phyloP scores from a whole-genome alignment of 2,797 vertebrate genomes.

The Odontamblyopus lacepedii region DNA sequence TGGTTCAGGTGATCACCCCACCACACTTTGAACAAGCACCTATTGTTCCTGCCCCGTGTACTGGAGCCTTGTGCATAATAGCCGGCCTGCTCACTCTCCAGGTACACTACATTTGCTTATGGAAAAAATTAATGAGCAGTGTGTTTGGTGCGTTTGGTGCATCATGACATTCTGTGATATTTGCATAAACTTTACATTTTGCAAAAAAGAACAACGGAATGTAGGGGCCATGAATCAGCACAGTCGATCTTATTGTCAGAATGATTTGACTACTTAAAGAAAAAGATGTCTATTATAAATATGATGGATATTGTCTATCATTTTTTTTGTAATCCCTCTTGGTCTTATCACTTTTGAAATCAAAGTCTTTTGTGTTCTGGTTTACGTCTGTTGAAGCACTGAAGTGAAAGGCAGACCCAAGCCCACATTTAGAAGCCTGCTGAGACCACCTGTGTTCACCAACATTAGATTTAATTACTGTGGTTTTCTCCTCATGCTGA shows the following conservation, averaged over 20 bases:
- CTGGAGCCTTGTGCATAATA: no score
- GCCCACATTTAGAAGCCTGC: constrained; percentile 26
- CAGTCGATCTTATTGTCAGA: neutral
- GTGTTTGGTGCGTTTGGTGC: neutral
- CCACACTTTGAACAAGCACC: neutral
- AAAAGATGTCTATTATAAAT: neutral
- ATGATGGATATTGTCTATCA: neutral
- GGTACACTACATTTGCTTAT: constrained; percentile 9
- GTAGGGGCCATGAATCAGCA: no score
- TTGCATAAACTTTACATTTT: constrained; percentile 6
- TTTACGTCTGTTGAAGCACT: neutral
- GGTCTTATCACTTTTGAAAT: neutral
- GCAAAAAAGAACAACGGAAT: neutral
- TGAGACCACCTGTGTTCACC: constrained; percentile 13
- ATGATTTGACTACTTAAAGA: no score
- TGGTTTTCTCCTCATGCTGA: constrained; percentile 6
- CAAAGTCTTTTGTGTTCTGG: constrained; percentile 6
- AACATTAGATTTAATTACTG: neutral
- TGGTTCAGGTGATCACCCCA: neutral
- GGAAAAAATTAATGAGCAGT: neutral
- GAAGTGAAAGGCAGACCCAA: constrained; percentile 1
- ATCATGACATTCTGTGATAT: constrained; percentile 1
- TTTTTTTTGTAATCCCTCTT: constrained; percentile 30
- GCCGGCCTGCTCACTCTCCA: neutral
- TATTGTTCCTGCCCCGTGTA: neutral